Evolutionary conservation across 1,140 invertebrate species (phyloP).

Genomic region (Lordiphosa clarofinis): DNA sequence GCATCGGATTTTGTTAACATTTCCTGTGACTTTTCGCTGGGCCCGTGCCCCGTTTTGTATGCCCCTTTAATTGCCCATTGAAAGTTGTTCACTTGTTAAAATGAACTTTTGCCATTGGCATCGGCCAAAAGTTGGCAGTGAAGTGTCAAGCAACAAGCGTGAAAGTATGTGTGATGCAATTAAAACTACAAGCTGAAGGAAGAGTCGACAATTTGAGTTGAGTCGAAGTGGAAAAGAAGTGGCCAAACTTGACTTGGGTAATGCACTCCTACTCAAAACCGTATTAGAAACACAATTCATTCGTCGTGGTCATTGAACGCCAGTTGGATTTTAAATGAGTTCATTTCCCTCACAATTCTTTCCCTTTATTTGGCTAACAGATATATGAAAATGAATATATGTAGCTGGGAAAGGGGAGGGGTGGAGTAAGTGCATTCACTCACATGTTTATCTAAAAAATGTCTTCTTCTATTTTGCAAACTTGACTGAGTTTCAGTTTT

Average conservation of each 20-base stretch:
- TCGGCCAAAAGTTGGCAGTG: conserved; percentile 24
- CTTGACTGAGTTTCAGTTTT: conserved; percentile 5
- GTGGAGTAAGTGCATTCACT: neutral
- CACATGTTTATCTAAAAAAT: conserved; percentile 12
- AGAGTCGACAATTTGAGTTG: conserved; percentile 11
- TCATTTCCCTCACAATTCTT: conserved; percentile 1
- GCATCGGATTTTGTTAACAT: conserved; percentile 65
- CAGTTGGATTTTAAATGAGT: neutral
- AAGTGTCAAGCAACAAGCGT: conserved; percentile 65
- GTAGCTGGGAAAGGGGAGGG: conserved; percentile 9
- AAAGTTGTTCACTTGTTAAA: conserved; percentile 78
- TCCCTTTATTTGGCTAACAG: neutral
- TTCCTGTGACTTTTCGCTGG: conserved; percentile 55
- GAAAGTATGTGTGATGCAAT: conserved; percentile 74
- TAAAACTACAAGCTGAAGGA: conserved; percentile 40
- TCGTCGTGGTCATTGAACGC: conserved; percentile 10
- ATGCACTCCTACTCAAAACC: too few relatives aligned
- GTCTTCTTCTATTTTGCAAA: conserved; percentile 2
- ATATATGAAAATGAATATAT: conserved; percentile 30
- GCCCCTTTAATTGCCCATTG: conserved; percentile 76
- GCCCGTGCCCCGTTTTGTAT: conserved; percentile 46
- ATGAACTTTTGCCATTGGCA: conserved; percentile 62
- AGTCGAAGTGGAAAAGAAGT: too few relatives aligned
- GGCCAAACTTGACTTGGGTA: neutral
- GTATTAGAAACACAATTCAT: too few relatives aligned